These are phyloP conservation scores for Eurosta solidaginis DNA, from an alignment of 1,140 invertebrate genomes.

Conservation along the genomic window DNA sequence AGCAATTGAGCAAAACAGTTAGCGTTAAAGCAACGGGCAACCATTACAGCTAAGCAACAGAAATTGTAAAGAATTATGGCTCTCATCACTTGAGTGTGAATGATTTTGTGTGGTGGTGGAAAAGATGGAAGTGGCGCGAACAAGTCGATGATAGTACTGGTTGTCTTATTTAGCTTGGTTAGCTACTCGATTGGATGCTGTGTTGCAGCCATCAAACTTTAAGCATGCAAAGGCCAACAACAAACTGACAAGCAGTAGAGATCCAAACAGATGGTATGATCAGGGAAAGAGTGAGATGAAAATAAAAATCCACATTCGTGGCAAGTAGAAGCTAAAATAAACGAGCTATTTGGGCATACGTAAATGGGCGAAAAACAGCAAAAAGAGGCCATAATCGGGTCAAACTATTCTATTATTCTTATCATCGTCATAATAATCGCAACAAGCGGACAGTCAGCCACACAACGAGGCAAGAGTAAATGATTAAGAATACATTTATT, in stretches of 20 bases:
- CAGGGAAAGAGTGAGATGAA: neutral
- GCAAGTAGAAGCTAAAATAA: constrained; percentile 6
- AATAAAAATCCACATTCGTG: neutral
- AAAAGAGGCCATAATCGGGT: constrained; percentile 29
- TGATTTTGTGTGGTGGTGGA: constrained; percentile 16
- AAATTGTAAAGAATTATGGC: constrained; percentile 30
- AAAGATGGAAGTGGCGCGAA: neutral
- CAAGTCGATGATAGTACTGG: neutral
- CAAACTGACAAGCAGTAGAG: neutral
- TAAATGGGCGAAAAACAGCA: constrained; percentile 14
- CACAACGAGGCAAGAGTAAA: neutral
- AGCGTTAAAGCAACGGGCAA: neutral
- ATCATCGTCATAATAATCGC: constrained; percentile 29
- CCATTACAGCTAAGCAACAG: no score
- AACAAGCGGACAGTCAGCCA: neutral
- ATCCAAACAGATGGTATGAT: neutral
- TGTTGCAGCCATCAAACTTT: neutral
- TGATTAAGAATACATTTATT: neutral
- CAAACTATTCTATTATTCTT: constrained; percentile 33
- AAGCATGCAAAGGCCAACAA: neutral
- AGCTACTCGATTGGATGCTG: neutral
- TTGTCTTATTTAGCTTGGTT: neutral
- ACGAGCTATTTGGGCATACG: neutral
- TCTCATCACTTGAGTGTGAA: constrained; percentile 28
- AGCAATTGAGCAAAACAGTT: neutral